phyloP scores from a whole-genome alignment of 2,113 vertebrate genomes.

The Mesitornis unicolor region DNA sequence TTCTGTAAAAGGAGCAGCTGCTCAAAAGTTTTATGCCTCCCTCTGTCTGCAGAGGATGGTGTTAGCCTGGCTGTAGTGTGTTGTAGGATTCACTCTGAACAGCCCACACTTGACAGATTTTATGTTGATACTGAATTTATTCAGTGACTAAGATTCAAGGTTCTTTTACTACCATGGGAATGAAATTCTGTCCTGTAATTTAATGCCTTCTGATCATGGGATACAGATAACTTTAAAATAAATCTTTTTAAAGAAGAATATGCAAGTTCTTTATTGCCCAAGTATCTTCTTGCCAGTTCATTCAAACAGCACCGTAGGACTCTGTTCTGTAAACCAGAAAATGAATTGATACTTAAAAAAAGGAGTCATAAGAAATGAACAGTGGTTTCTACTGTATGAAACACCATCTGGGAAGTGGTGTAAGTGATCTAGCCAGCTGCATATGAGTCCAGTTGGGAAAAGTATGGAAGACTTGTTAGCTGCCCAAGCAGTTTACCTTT shows the following conservation, averaged over 20 bases:
- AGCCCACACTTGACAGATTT: slow-evolving; percentile 36
- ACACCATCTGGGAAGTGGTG: background rate
- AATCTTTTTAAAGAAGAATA: background rate
- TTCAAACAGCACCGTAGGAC: background rate
- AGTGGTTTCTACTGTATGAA: background rate
- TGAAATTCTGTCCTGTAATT: background rate
- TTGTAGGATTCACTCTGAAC: slow-evolving; percentile 41
- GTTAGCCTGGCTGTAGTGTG: slow-evolving; percentile 18
- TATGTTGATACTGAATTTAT: slow-evolving; percentile 4
- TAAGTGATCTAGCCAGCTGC: background rate
- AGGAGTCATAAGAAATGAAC: background rate
- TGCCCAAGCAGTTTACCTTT: background rate
- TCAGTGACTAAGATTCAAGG: background rate
- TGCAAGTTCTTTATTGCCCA: background rate
- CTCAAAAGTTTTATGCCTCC: background rate
- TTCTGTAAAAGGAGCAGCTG: slow-evolving; percentile 11
- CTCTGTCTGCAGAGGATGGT: slow-evolving; percentile 8
- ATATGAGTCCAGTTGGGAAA: background rate
- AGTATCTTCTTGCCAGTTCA: background rate
- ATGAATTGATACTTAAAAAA: background rate
- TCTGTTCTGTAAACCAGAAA: background rate
- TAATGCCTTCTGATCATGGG: background rate
- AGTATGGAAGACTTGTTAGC: background rate
- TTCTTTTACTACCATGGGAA: background rate
- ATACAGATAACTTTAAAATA: background rate